These are phyloP conservation scores for Myzus persicae DNA, from an alignment of 1,140 invertebrate genomes.

Conservation along the genomic window DNA sequence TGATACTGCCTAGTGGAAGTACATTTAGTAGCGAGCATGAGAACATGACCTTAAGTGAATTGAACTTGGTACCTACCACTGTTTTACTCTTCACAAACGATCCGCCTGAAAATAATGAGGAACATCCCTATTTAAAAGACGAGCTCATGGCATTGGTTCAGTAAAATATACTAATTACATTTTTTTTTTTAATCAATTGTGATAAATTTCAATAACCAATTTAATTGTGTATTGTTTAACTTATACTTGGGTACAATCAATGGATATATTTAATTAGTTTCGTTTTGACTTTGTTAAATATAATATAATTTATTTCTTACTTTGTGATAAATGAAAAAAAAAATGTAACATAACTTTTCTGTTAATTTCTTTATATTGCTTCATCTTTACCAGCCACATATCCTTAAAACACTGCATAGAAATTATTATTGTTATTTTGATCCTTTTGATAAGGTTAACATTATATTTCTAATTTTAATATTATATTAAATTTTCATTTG, in stretches of 20 bases:
- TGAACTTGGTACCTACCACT: conserved; percentile 78
- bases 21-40: conserved; percentile 71
- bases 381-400: background rate
- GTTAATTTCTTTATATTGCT: background rate
- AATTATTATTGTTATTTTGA: background rate
- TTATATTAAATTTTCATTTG: background rate
- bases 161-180: conserved; percentile 37
- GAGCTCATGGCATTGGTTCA: conserved; percentile 77
- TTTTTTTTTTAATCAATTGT: conserved; percentile 16
- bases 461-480: background rate
- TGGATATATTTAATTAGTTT: conserved; percentile 26
- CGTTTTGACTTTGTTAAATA: background rate
- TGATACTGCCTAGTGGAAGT: conserved; percentile 72
- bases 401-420: background rate
- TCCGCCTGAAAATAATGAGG: conserved; percentile 67
- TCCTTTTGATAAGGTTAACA: background rate
- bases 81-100: conserved; percentile 75
- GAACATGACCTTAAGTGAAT: conserved; percentile 74
- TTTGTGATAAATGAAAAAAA: background rate
- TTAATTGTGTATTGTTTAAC: background rate
- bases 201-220: conserved; percentile 46
- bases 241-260: conserved; percentile 33
- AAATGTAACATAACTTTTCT: background rate
- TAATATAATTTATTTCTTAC: background rate
- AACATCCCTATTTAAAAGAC: conserved; percentile 74